A percentile compares a stretch with the other conserved stretches of the same genome.
phyloP scores from a whole-genome alignment of 64 coral and sea anemone genomes.

The Anthopleura sola region DNA sequence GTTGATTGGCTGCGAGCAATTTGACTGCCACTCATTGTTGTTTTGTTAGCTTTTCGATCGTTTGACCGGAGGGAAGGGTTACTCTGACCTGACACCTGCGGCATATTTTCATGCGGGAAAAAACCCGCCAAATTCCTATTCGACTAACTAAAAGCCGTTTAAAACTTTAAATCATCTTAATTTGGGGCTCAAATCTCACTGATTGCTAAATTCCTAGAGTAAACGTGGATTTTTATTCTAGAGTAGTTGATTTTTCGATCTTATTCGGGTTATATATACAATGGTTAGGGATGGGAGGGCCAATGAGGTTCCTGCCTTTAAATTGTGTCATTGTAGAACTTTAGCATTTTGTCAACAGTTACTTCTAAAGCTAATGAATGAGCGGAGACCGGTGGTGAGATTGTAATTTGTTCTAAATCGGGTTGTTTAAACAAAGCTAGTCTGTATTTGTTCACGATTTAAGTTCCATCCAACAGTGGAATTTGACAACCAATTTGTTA shows the following conservation, averaged over 20 bases:
- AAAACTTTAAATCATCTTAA: constrained; percentile 19
- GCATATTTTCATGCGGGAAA: neutral
- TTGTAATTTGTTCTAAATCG: constrained; percentile 37
- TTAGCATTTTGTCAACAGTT: constrained; percentile 60
- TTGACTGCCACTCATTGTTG: constrained; percentile 28
- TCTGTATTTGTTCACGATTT: constrained; percentile 41
- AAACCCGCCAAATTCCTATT: constrained; percentile 5
- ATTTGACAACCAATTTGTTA: constrained; percentile 38
- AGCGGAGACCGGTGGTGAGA: constrained; percentile 23
- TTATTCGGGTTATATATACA: neutral
- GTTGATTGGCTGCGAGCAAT: constrained; percentile 27
- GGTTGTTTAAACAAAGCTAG: constrained; percentile 56
- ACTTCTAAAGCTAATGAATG: constrained; percentile 45
- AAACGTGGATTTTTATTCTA: constrained; percentile 4
- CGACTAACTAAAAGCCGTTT: constrained; percentile 3
- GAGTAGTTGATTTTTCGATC: neutral
- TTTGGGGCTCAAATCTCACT: constrained; percentile 14
- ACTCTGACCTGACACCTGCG: neutral
- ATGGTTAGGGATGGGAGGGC: neutral
- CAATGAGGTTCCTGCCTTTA: constrained; percentile 42
- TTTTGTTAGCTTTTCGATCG: constrained; percentile 21
- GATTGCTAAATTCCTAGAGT: neutral
- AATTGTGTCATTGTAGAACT: constrained; percentile 43
- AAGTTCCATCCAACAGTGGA: neutral
- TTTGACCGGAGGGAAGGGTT: neutral